Evolutionary conservation across 2,888 invertebrate genomes (phyloP).

Genomic region (Charanyca ferruginea): DNA sequence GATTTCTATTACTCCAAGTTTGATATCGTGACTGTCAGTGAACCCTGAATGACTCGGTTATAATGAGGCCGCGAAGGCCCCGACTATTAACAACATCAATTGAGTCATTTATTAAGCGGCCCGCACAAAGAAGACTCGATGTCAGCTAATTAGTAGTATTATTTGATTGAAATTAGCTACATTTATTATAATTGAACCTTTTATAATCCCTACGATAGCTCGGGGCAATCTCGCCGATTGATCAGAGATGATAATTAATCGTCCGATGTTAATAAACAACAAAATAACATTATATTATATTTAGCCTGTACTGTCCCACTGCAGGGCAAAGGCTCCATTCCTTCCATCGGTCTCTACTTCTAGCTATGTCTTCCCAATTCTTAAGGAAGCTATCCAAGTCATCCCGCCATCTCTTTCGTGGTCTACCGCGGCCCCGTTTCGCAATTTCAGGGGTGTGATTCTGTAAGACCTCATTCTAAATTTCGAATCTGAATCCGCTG

Average conservation of each 20-base stretch:
- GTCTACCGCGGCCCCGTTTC: no score
- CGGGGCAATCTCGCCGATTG: slow-evolving; percentile 75
- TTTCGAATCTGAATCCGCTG: no score
- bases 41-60: slow-evolving; percentile 70
- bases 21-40: slow-evolving; percentile 76
- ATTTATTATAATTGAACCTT: slow-evolving; percentile 88
- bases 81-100: slow-evolving; percentile 87
- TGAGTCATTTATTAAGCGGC: slow-evolving; percentile 88
- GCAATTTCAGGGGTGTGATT: no score
- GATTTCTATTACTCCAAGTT: slow-evolving; percentile 59
- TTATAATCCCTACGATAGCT: slow-evolving; percentile 80
- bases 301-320: no score
- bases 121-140: slow-evolving; percentile 84
- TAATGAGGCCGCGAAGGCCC: slow-evolving; percentile 75
- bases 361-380: no score
- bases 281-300: slow-evolving; percentile 28
- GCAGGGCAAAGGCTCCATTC: no score
- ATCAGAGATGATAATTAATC: slow-evolving; percentile 84
- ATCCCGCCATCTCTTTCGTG: no score
- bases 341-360: no score
- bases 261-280: slow-evolving; percentile 77
- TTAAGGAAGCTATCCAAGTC: no score
- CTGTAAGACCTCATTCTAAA: no score
- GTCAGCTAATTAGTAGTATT: slow-evolving; percentile 89
- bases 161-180: slow-evolving; percentile 90